Evolutionary conservation across 2,113 vertebrate genomes (phyloP), one percentile per base, ranked within the genome.

Genomic region (Tetrao urogallus): DNA sequence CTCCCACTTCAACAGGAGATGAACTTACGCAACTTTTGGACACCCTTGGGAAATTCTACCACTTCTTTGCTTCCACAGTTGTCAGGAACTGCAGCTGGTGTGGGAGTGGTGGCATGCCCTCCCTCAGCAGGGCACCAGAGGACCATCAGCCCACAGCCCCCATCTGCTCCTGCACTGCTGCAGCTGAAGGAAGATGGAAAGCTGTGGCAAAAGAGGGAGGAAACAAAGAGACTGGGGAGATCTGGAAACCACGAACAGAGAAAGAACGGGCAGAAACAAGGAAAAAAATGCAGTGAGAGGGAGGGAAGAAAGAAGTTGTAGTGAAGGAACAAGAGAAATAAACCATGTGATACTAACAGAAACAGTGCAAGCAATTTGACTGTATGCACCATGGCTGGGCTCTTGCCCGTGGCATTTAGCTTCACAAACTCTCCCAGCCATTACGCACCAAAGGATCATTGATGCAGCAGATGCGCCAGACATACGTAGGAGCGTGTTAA

Each of bases 401-500:
- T 87, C 50, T 60, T 91, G 94, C 94, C 95, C 42, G 0, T 13
- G 73, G 86, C 91, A 83, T 95, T 95, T 88, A 87, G 85, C 92
- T 94, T 66, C 81, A 75, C 92, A 92, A 95, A 87, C 82, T n/a
- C 87, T 89, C 86, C 30, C 86, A 87, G 94, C 78, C 94, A 89
- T 89, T 85, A 91, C 32, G 64, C 91, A 91, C 77, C 2, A 0
- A 54, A 30, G 3, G 45, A 82, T 85, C 2, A 1, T 76, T 95
- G 93, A 70, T 72, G 89, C 95, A 74, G 92, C 92, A 88, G 89
- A 96, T 88, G 94, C 82, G 87, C 85, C 95, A 96, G 94, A 78
- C 91, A 47, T 38, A 85, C 2, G 64, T 84, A 85, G 87, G 94
- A 91, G 91, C 85, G 89, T 93, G 94, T 89, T 93, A 93, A 88